A percentile compares a stretch with the other conserved stretches of the same genome.
Conservation (phyloP, 2,113 vertebrate species). For the Cyanistes caeruleus region DNA sequence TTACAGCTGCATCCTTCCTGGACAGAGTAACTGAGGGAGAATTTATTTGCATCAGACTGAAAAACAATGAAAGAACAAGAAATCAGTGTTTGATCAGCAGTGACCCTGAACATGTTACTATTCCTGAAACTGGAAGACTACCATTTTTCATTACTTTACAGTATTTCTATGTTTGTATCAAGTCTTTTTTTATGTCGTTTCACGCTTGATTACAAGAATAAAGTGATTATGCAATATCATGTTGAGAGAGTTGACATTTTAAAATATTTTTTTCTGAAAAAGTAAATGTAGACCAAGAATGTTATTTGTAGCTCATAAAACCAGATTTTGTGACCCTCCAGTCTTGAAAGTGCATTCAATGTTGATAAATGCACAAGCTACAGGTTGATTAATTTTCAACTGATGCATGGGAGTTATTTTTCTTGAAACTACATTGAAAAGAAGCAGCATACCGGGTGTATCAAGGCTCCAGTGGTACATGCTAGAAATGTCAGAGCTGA, state of each 20-base stretch:
- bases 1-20: not conserved
- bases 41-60: not conserved
- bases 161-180: not conserved
- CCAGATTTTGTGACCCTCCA: not conserved
- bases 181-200: not conserved
- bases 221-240: not conserved
- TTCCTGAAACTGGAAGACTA: not conserved
- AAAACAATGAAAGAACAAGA: not conserved
- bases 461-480: not conserved
- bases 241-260: not conserved
- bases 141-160: not conserved
- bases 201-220: not conserved
- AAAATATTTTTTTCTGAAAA: not conserved
- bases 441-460: not conserved
- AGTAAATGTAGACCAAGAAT: not conserved
- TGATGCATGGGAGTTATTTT: not conserved
- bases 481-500: not conserved
- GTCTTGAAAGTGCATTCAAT: not conserved
- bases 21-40: not conserved
- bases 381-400: constrained; percentile 19
- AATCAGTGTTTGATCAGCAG: not conserved
- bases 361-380: not conserved
- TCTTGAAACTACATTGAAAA: constrained; percentile 15
- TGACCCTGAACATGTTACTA: not conserved
- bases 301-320: not conserved